Percentiles rank a stretch among this genome's conserved stretches.
These are phyloP conservation scores for Tinamus major DNA, from an alignment of 2,797 vertebrate genomes.

Conservation along the genomic window DNA sequence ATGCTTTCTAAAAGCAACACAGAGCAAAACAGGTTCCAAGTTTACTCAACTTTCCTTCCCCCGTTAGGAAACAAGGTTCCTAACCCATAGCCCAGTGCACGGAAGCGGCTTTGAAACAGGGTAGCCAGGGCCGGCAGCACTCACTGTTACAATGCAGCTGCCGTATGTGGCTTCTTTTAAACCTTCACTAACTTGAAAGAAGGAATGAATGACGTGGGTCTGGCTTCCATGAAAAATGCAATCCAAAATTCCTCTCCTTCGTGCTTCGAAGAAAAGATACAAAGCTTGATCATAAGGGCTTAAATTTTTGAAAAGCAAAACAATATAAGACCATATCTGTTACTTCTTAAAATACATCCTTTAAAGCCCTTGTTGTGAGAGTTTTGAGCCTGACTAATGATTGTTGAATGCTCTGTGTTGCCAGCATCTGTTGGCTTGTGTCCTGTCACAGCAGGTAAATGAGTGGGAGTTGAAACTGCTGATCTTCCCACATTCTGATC, in stretches of 20 bases:
- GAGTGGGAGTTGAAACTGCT: constrained; percentile 50
- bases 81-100: neutral
- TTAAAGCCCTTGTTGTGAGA: neutral
- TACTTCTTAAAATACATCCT: neutral
- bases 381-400: constrained; percentile 35
- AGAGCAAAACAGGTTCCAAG: neutral
- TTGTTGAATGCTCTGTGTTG: constrained; percentile 21
- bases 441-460: constrained; percentile 42
- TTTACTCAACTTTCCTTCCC: neutral
- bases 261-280: neutral
- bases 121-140: constrained; percentile 44
- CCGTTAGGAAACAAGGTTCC: neutral
- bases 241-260: neutral
- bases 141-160: neutral
- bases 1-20: neutral
- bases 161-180: neutral
- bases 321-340: neutral
- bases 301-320: neutral
- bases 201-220: neutral
- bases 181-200: neutral
- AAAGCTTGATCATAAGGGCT: neutral
- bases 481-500: constrained; percentile 36
- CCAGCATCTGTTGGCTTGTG: constrained; percentile 45
- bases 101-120: neutral
- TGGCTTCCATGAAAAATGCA: neutral